Evolutionary conservation across 2,888 invertebrate genomes (phyloP).

Genomic region (Torymus tubicola): DNA sequence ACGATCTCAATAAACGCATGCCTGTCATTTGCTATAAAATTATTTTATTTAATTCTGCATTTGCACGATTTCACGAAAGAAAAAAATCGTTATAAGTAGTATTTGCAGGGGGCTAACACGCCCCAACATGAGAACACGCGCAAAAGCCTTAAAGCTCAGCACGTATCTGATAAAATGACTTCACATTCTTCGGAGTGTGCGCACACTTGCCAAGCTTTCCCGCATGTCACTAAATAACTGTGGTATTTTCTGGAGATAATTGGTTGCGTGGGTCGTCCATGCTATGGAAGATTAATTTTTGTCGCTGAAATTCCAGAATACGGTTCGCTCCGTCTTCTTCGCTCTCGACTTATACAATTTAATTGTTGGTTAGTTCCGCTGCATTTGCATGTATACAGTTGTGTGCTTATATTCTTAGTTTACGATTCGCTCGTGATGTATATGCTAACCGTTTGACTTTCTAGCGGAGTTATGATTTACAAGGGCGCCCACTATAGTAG

Average conservation of each 20-base stretch:
- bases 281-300: slow-evolving; percentile 65
- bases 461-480: slow-evolving; percentile 53
- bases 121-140: neutral
- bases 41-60: no score
- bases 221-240: slow-evolving; percentile 61
- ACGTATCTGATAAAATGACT: slow-evolving; percentile 51
- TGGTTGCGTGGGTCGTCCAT: slow-evolving; percentile 62
- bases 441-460: slow-evolving; percentile 34
- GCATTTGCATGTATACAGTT: slow-evolving; percentile 32
- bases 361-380: slow-evolving; percentile 27
- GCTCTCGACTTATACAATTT: slow-evolving; percentile 31
- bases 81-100: slow-evolving; percentile 8
- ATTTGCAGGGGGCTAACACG: neutral
- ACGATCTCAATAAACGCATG: no score
- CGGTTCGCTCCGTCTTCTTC: slow-evolving; percentile 55
- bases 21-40: no score
- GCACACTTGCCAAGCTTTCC: slow-evolving; percentile 48
- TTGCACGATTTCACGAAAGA: no score
- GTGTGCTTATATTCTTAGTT: slow-evolving; percentile 15
- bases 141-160: slow-evolving; percentile 14
- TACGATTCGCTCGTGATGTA: slow-evolving; percentile 17
- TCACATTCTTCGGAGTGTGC: slow-evolving; percentile 37
- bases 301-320: slow-evolving; percentile 61
- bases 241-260: slow-evolving; percentile 63
- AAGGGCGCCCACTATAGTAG: slow-evolving; percentile 22